Evolutionary conservation across 2,797 vertebrate genomes (phyloP), one percentile per base, ranked within the genome.

Genomic region (Sebastes minor): DNA sequence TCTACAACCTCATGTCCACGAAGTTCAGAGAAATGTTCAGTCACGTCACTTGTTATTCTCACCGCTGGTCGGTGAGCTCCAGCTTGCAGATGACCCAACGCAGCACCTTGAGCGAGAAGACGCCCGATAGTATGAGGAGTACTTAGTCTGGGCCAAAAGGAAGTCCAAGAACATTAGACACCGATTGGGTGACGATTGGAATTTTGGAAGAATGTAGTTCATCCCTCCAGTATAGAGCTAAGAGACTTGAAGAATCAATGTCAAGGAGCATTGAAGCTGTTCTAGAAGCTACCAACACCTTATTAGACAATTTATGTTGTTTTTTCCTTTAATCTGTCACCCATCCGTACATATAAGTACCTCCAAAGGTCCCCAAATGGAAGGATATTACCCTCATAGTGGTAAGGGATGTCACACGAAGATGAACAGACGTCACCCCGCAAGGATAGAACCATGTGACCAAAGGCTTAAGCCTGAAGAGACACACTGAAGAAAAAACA

Each of bases 1-100:
- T 98, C 35, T 98, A 99, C 94, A 98, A 96, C 91, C 94, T 99
- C 88, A 97, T 99, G 97, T 99, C 98, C 86, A 97, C 95, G 0
- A 96, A 96, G 49, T 99, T 99, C 94, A 95, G 96, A 4, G 97
- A 98, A 89, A 96, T 96, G 95, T 99, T 98, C 93, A 86, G 86
- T 63, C 96, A 97, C 53, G 81, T 95, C 8, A 96, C 97, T 72
- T 97, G 97, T 77, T 16, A 3, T 0, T 81, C 1, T 0, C 62
- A 56, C 1, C 56, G 8, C n/a, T 88, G 91, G 55, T 46, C 32
- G 2, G 82, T 83, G 0, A 75, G 74, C 76, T 95, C 92, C 4
- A 62, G 94, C 80, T 91, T 93, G 53, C 90, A 86, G 11, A 74
- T 90, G 83, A 95, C 94, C 57, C 92, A 78, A 2, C 95, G 94